Conservation (phyloP, 2,888 invertebrate genomes). For the Lasioglossum figueresi region DNA sequence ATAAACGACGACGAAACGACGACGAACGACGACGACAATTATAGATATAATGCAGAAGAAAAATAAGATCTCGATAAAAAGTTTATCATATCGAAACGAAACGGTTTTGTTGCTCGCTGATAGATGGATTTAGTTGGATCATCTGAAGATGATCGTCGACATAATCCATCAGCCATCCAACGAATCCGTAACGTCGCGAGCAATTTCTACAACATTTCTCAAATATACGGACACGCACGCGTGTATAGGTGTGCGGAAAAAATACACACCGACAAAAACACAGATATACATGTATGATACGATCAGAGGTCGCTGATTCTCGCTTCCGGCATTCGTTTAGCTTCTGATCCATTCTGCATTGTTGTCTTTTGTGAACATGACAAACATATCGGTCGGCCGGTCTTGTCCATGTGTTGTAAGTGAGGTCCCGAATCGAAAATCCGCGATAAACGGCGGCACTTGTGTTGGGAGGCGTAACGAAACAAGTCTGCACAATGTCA, state of each 20-base stretch:
- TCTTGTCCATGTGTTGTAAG: background rate
- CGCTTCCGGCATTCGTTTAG: background rate
- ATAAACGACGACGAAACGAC: background rate
- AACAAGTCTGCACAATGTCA: background rate
- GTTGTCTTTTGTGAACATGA: constrained; percentile 1
- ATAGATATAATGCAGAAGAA: background rate
- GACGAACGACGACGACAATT: background rate
- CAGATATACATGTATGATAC: background rate
- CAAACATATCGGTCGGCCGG: constrained; percentile 3
- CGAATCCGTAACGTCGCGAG: background rate
- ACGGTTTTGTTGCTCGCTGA: background rate
- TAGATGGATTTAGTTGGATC: background rate
- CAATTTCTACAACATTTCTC: background rate
- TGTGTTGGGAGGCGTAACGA: background rate
- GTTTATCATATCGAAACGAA: background rate
- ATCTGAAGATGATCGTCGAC: background rate
- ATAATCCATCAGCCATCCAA: background rate
- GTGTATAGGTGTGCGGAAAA: background rate
- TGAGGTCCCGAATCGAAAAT: background rate
- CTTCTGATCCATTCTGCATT: background rate
- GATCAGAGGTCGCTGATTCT: constrained; percentile 3
- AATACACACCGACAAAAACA: background rate
- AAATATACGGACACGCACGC: background rate
- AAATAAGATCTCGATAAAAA: background rate
- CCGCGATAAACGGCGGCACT: constrained; percentile 3